Conservation (phyloP, 1,140 invertebrate genomes). For the Rhopalosiphum padi region DNA sequence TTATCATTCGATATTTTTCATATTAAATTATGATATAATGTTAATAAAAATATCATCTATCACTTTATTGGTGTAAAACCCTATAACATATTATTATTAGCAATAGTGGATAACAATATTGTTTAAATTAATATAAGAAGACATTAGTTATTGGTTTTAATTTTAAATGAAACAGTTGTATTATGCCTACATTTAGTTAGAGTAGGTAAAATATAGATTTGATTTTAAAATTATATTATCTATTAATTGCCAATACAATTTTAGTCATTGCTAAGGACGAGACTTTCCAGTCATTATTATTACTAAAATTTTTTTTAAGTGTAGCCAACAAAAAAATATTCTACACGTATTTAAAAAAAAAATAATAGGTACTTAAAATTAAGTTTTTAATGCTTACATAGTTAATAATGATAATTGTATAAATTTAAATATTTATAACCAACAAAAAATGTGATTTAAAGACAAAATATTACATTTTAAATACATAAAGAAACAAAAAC, state of each 20-base stretch:
- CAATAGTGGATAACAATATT: not conserved
- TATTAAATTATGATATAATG: not conserved
- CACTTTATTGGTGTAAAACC: not conserved
- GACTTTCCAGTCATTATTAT: not conserved
- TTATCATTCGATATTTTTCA: too few relatives aligned
- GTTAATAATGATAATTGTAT: not conserved
- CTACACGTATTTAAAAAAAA: not conserved
- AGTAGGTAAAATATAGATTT: not conserved
- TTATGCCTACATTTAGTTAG: too few relatives aligned
- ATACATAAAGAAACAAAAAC: not conserved
- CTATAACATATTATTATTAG: not conserved
- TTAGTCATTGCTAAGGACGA: not conserved
- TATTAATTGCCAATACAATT: too few relatives aligned
- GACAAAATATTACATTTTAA: not conserved
- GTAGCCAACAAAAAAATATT: slow-evolving; percentile 18
- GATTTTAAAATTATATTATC: not conserved
- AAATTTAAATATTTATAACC: not conserved
- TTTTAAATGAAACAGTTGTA: too few relatives aligned
- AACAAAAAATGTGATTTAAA: not conserved
- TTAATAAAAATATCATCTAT: not conserved
- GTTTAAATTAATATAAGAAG: not conserved
- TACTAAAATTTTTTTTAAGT: not conserved
- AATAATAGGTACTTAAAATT: not conserved
- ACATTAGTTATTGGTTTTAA: not conserved
- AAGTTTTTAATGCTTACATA: not conserved